Conservation (phyloP, 2,113 vertebrate genomes). For the Catharus fuscescens region DNA sequence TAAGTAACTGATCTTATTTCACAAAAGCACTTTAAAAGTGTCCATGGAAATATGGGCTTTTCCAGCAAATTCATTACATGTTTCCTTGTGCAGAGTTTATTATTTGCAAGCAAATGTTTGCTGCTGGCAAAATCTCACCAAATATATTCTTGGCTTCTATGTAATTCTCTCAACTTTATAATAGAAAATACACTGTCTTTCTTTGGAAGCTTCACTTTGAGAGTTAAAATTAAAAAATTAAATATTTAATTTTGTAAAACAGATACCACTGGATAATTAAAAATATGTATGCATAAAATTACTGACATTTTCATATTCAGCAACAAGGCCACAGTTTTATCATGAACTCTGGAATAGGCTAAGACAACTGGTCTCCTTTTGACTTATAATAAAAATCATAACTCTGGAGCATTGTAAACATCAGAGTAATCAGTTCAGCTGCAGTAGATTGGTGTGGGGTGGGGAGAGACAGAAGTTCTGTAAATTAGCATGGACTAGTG, state of each 20-base stretch:
- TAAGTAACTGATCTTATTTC: not conserved
- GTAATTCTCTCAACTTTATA: not conserved
- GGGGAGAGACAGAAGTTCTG: not conserved
- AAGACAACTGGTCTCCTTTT: not conserved
- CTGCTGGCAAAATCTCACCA: not conserved
- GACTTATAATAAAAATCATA: not conserved
- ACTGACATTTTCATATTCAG: not conserved
- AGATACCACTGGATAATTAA: not conserved
- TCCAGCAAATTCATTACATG: not conserved
- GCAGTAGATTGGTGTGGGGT: not conserved
- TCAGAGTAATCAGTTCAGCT: not conserved
- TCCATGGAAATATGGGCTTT: not conserved
- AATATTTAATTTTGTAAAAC: not conserved
- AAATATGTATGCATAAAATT: not conserved
- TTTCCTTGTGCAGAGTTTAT: not conserved
- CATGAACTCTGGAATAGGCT: not conserved
- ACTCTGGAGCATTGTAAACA: not conserved
- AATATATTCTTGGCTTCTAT: not conserved
- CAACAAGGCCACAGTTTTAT: not conserved
- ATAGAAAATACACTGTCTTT: not conserved
- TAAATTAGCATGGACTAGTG: accelerated
- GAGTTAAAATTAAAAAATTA: not conserved
- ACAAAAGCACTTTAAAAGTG: not conserved
- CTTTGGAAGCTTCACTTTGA: not conserved
- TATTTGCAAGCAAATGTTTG: not conserved